These are phyloP conservation scores for Marisa cornuarietis DNA, from an alignment of 1,140 invertebrate genomes.

Conservation along the genomic window DNA sequence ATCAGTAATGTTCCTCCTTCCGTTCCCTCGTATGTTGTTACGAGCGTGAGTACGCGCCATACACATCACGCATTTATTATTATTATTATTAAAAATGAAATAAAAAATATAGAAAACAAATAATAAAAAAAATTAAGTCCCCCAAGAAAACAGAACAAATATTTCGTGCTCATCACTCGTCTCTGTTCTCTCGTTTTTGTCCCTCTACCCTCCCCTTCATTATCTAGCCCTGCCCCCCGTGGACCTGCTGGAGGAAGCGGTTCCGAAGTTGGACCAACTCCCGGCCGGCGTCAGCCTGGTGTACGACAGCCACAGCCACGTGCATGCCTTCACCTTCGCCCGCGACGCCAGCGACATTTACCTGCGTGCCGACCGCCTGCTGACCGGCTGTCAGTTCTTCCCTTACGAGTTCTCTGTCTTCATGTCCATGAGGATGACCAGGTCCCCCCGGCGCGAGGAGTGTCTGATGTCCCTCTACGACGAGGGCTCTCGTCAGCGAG, in stretches of 20 bases:
- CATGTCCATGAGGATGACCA: conserved; percentile 47
- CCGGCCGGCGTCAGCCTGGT: conserved; percentile 52
- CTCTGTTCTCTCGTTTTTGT: neutral
- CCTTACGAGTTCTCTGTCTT: conserved; percentile 62
- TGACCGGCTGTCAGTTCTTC: conserved; percentile 50
- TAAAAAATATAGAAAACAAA: too few relatives aligned
- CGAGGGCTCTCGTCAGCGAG: conserved; percentile 9
- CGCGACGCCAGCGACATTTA: conserved; percentile 37
- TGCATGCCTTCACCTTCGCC: conserved; percentile 52
- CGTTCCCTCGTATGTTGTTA: too few relatives aligned
- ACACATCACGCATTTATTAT: too few relatives aligned
- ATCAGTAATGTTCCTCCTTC: too few relatives aligned
- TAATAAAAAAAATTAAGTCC: too few relatives aligned
- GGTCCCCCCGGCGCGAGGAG: conserved; percentile 34
- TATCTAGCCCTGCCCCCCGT: conserved; percentile 24
- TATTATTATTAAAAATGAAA: too few relatives aligned
- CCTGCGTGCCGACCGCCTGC: conserved; percentile 41
- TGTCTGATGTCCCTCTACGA: conserved; percentile 48
- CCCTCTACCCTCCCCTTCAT: neutral
- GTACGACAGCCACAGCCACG: conserved; percentile 51
- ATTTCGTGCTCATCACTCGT: neutral
- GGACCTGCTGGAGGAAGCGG: conserved; percentile 46
- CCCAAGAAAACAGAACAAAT: neutral
- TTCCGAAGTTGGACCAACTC: conserved; percentile 43
- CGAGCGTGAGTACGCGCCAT: too few relatives aligned